Evolutionary conservation across 2,113 vertebrate genomes (phyloP).

Genomic region (Zosterops lateralis): DNA sequence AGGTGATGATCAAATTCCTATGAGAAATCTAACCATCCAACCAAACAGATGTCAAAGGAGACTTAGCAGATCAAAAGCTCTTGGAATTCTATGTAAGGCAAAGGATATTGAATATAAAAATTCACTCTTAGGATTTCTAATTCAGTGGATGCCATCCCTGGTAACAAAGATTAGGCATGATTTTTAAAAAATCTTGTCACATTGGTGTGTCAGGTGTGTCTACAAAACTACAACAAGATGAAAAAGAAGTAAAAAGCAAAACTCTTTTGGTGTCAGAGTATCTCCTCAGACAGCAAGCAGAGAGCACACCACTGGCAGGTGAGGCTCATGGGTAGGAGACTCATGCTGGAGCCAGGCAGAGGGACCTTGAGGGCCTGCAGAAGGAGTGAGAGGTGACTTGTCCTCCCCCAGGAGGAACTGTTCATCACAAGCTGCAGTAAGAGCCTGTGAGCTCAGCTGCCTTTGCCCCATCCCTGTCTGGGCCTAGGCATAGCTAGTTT

Average conservation of each 20-base stretch:
- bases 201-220: too few relatives aligned
- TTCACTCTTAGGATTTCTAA: not conserved
- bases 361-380: not conserved
- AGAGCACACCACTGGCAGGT: rapidly evolving
- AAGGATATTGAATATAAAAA: not conserved
- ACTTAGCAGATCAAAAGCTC: constrained; percentile 82
- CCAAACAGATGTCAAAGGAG: constrained; percentile 77
- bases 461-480: not conserved
- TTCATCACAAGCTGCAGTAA: not conserved
- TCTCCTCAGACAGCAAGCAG: not conserved
- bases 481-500: rapidly evolving
- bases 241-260: not conserved
- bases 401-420: not conserved
- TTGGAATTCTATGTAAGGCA: constrained; percentile 83
- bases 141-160: not conserved
- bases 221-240: not conserved
- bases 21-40: constrained; percentile 82
- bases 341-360: not conserved
- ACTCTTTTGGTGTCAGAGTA: not conserved
- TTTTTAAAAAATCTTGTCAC: not conserved
- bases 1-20: constrained; percentile 88
- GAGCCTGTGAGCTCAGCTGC: not conserved
- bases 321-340: rapidly evolving
- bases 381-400: not conserved
- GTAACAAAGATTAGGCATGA: not conserved